Conservation (phyloP, 2,888 invertebrate species). For the Leptura quadrifasciata region DNA sequence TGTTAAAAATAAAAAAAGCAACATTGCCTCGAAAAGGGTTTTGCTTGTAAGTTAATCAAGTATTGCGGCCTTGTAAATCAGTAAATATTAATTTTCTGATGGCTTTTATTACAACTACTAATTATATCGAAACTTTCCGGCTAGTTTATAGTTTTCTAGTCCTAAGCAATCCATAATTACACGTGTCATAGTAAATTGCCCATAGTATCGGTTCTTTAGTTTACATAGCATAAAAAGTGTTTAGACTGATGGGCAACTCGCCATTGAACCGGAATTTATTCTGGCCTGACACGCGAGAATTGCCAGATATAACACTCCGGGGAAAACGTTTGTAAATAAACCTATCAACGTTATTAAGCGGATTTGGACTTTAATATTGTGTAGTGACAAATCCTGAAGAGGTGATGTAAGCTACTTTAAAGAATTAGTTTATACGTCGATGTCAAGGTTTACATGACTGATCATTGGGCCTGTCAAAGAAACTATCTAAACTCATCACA, state of each 20-base stretch:
- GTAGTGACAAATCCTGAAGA: too few species aligned
- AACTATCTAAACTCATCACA: too few species aligned
- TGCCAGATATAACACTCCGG: slow-evolving; percentile 51
- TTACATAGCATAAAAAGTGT: slow-evolving; percentile 54
- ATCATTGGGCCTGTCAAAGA: too few species aligned
- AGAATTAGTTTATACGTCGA: too few species aligned
- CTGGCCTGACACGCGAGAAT: slow-evolving; percentile 54
- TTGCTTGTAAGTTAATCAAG: neutral
- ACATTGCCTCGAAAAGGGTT: too few species aligned
- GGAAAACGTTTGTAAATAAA: slow-evolving; percentile 44
- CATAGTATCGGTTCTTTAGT: slow-evolving; percentile 52
- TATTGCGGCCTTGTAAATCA: neutral
- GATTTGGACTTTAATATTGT: neutral
- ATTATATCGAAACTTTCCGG: slow-evolving; percentile 18
- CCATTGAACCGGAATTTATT: slow-evolving; percentile 55
- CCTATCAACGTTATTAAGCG: slow-evolving; percentile 1
- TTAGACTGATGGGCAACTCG: slow-evolving; percentile 56
- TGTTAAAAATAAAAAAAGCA: too few species aligned
- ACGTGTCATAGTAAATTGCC: slow-evolving; percentile 37
- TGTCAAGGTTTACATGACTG: too few species aligned
- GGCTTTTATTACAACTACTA: slow-evolving; percentile 21
- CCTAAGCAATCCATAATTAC: slow-evolving; percentile 33
- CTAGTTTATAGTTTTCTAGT: slow-evolving; percentile 3
- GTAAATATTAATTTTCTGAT: slow-evolving; percentile 2
- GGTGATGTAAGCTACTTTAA: too few species aligned